Conservation (phyloP, 37 sponge, comb jelly and placozoan genomes). For the Ianthella basta region DNA sequence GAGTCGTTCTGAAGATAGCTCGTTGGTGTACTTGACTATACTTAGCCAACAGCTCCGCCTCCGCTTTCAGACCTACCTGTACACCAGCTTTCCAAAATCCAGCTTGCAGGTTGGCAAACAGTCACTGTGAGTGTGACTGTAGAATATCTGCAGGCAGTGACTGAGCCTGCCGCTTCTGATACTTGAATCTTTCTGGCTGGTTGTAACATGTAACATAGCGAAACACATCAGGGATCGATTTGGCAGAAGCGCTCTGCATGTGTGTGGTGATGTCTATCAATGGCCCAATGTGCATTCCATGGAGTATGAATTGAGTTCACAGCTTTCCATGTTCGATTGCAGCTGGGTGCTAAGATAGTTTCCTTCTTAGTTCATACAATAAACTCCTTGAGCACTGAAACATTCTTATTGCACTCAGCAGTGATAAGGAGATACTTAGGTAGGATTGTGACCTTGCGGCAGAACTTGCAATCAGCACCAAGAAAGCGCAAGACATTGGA, state of each 20-base stretch:
- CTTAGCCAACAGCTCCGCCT: neutral
- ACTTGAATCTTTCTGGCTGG: neutral
- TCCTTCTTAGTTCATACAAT: neutral
- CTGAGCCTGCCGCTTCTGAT: neutral
- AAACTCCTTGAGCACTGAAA: neutral
- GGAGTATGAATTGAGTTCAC: too few species aligned
- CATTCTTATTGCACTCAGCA: neutral
- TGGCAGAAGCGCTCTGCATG: neutral
- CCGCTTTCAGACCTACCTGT: neutral
- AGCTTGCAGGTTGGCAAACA: neutral
- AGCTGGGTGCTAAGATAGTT: conserved; percentile 1
- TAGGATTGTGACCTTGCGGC: conserved; percentile 6
- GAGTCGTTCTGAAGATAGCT: conserved; percentile 1
- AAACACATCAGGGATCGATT: neutral
- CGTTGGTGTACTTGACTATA: neutral
- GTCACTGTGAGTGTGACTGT: conserved; percentile 1
- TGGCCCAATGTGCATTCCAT: too few species aligned
- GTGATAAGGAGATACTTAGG: neutral
- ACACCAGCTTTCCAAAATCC: neutral
- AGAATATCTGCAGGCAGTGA: neutral
- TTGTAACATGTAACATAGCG: neutral
- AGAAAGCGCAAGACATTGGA: neutral
- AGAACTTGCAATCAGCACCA: neutral
- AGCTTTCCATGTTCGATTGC: neutral
- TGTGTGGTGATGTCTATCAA: too few species aligned